phyloP scores from a whole-genome alignment of 2,888 invertebrate species.

The Pachymerium ferrugineum region DNA sequence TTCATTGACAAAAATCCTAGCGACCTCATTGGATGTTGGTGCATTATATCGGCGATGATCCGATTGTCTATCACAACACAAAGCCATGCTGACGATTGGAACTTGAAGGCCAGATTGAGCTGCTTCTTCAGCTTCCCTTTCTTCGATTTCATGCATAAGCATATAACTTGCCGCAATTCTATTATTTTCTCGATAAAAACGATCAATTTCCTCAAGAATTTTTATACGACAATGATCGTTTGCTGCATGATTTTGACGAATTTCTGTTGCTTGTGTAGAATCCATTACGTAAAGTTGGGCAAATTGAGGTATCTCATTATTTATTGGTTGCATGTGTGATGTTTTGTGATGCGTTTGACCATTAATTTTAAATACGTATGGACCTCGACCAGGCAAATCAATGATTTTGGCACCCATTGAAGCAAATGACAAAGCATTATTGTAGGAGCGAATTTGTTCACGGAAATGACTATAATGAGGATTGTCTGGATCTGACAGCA shows the following conservation, averaged over 20 bases:
- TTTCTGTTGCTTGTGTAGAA: slow-evolving; percentile 31
- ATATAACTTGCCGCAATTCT: slow-evolving; percentile 37
- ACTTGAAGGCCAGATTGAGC: neutral
- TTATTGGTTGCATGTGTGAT: slow-evolving; percentile 33
- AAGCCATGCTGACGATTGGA: neutral
- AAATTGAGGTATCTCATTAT: slow-evolving; percentile 32
- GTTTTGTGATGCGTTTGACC: slow-evolving; percentile 38
- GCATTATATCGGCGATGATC: slow-evolving; percentile 4
- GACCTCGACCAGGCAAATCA: slow-evolving; percentile 31
- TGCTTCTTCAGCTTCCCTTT: neutral
- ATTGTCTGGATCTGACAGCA: slow-evolving; percentile 25
- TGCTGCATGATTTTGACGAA: slow-evolving; percentile 23
- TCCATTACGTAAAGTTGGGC: slow-evolving; percentile 39
- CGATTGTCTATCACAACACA: neutral
- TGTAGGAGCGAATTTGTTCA: slow-evolving; percentile 29
- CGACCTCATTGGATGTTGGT: slow-evolving; percentile 30
- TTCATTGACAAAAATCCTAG: slow-evolving; percentile 35
- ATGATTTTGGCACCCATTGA: slow-evolving; percentile 38
- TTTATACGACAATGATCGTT: slow-evolving; percentile 32
- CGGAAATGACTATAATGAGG: slow-evolving; percentile 29
- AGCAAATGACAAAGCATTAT: slow-evolving; percentile 38
- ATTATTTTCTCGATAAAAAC: slow-evolving; percentile 32
- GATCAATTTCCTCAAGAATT: slow-evolving; percentile 32
- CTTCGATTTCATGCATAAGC: slow-evolving; percentile 37
- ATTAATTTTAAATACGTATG: slow-evolving; percentile 38